Evolutionary conservation across 2,888 invertebrate species (phyloP).

Genomic region (Acleris sparsana): DNA sequence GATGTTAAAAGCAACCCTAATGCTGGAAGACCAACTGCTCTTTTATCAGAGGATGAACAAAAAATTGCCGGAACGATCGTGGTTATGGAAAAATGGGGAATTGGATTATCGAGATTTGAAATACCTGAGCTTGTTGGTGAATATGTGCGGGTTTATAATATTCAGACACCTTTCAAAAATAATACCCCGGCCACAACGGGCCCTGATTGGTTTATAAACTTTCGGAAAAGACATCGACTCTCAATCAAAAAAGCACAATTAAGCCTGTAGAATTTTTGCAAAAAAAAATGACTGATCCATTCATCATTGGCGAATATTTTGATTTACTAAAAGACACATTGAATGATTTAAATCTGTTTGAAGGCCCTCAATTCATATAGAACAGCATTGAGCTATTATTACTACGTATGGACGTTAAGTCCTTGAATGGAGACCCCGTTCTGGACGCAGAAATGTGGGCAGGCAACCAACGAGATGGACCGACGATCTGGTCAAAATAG

Average conservation of each 20-base stretch:
- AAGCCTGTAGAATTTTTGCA: neutral
- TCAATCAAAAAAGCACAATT: constrained; percentile 1
- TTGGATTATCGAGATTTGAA: constrained; percentile 7
- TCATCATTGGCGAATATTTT: constrained; percentile 32
- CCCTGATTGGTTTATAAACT: constrained; percentile 4
- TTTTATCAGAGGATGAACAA: neutral
- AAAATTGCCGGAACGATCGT: neutral
- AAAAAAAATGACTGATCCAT: constrained; percentile 36
- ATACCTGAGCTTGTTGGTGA: neutral
- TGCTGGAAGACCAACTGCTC: constrained; percentile 1
- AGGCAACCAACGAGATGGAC: no score
- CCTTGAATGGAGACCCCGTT: no score
- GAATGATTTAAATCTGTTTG: constrained; percentile 21
- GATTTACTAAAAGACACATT: constrained; percentile 27
- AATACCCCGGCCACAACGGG: neutral
- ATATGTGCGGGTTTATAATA: neutral
- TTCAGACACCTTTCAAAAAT: constrained; percentile 4
- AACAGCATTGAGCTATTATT: constrained; percentile 5
- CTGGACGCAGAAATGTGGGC: no score
- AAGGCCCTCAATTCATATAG: constrained; percentile 28
- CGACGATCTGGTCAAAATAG: no score
- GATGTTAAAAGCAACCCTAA: neutral
- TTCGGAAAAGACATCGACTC: neutral
- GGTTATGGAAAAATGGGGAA: constrained; percentile 9
- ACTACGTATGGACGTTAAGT: no score